phyloP scores from a whole-genome alignment of 2,888 invertebrate genomes.

The Nephrotoma appendiculata region DNA sequence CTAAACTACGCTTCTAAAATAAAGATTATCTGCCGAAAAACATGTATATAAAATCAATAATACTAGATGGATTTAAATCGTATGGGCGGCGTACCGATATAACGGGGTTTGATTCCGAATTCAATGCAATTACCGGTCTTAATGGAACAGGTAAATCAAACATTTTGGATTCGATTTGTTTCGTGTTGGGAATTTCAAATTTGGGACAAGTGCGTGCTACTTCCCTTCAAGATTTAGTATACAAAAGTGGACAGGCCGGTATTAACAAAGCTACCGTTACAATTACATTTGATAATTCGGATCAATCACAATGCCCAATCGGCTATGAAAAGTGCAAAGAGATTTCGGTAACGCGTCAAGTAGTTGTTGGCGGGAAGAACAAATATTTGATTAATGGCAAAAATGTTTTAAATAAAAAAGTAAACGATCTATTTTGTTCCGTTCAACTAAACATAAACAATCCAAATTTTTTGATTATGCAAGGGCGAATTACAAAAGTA shows the following conservation, averaged over 20 bases:
- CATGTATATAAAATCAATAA: constrained; percentile 87
- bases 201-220: constrained; percentile 49
- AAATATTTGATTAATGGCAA: constrained; percentile 91
- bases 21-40: too few relatives aligned
- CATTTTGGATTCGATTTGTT: constrained; percentile 94
- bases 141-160: constrained; percentile 98
- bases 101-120: constrained; percentile 81
- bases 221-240: constrained; percentile 89
- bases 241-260: constrained; percentile 93
- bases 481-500: constrained; percentile 96
- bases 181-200: constrained; percentile 89
- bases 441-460: constrained; percentile 97
- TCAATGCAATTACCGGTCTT: constrained; percentile 95
- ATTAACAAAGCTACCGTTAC: constrained; percentile 91
- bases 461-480: constrained; percentile 99
- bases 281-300: constrained; percentile 85
- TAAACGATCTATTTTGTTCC: constrained; percentile 90
- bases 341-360: constrained; percentile 84
- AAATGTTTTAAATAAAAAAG: constrained; percentile 76
- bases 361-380: constrained; percentile 69
- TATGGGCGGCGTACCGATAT: constrained; percentile 89
- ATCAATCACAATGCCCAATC: constrained; percentile 66
- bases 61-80: constrained; percentile 95
- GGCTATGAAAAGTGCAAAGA: constrained; percentile 86
- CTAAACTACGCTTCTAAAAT: too few relatives aligned